Percentiles rank a stretch among this genome's conserved stretches.
Evolutionary conservation across 2,113 vertebrate species (phyloP).

Genomic region (Eudorcas thomsonii): DNA sequence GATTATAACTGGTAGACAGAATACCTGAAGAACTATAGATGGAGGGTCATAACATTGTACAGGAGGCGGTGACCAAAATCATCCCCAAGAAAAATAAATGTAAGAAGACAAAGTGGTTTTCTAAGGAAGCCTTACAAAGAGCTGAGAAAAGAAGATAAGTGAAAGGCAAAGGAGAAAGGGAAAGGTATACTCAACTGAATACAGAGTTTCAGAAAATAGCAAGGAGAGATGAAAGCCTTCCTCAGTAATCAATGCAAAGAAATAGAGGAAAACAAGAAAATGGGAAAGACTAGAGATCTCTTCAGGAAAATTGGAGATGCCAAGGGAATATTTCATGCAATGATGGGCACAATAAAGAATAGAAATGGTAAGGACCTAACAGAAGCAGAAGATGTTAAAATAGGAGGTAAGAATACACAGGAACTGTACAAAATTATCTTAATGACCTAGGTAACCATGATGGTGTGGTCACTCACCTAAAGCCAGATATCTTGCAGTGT

Average conservation of each 20-base stretch:
- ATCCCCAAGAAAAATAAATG: not conserved
- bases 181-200: not conserved
- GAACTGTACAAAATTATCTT: not conserved
- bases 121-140: not conserved
- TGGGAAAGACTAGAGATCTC: not conserved
- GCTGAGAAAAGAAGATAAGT: not conserved
- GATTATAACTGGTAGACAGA: not conserved
- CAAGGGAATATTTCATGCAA: not conserved
- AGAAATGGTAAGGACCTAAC: not conserved
- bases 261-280: not conserved
- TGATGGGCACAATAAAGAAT: not conserved
- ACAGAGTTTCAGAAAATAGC: not conserved
- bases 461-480: not conserved
- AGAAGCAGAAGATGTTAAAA: not conserved
- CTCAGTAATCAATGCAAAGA: not conserved
- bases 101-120: not conserved
- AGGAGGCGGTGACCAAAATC: not conserved
- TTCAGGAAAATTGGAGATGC: not conserved
- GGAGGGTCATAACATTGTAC: not conserved
- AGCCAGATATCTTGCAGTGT: not conserved
- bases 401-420: not conserved
- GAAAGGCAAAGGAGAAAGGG: not conserved
- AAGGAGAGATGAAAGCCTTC: not conserved
- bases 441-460: not conserved
- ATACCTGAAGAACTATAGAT: not conserved